These are phyloP conservation scores for Cydia pomonella DNA, from an alignment of 1,140 invertebrate species.

Conservation along the genomic window DNA sequence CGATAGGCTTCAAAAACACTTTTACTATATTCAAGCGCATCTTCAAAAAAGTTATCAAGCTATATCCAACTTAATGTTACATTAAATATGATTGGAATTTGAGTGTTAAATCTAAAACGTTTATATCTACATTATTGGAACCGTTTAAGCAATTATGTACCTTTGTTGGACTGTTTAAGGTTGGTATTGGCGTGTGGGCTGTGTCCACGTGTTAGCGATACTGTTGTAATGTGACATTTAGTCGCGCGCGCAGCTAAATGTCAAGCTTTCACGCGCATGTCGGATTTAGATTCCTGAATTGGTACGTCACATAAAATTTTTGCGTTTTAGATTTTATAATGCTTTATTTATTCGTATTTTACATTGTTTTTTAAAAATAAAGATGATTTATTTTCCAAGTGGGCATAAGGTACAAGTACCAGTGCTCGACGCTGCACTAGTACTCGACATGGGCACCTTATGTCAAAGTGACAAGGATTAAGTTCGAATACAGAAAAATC, in stretches of 20 bases:
- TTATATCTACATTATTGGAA: not conserved
- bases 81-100: not conserved
- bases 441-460: no score
- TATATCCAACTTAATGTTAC: not conserved
- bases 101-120: not conserved
- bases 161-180: not conserved
- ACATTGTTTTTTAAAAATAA: no score
- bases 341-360: not conserved
- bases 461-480: no score
- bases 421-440: no score
- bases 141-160: not conserved
- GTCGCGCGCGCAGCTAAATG: constrained; percentile 51
- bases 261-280: constrained; percentile 51
- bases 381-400: no score
- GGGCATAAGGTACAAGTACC: no score
- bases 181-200: not conserved
- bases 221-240: constrained; percentile 60
- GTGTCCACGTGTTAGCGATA: not conserved
- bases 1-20: not conserved
- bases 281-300: constrained; percentile 3
- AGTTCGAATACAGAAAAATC: no score
- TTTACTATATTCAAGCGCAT: not conserved
- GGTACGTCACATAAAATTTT: constrained; percentile 6
- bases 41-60: not conserved
- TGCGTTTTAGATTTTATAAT: not conserved